phyloP scores from a whole-genome alignment of 2,888 invertebrate species.

The Malacosoma neustria region DNA sequence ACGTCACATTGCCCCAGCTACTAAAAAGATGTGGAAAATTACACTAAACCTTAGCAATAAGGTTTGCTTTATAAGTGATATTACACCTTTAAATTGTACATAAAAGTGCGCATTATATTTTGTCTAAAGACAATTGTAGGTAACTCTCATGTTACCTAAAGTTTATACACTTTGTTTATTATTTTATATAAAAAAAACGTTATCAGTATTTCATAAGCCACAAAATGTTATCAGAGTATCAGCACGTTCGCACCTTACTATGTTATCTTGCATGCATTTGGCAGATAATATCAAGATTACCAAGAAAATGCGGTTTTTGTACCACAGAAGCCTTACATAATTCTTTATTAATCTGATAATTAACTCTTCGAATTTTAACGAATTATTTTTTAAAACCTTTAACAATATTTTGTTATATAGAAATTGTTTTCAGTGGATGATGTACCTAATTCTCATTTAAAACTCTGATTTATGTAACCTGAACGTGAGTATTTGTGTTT shows the following conservation, averaged over 20 bases:
- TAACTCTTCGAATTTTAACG: too few species aligned
- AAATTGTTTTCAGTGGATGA: too few species aligned
- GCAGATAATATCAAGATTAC: slow-evolving; percentile 3
- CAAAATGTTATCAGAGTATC: slow-evolving; percentile 19
- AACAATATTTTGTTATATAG: too few species aligned
- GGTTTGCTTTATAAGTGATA: too few species aligned
- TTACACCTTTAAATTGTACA: too few species aligned
- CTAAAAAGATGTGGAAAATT: too few species aligned
- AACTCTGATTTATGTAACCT: slow-evolving; percentile 12
- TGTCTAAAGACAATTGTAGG: too few species aligned
- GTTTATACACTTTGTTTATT: not conserved
- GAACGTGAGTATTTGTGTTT: slow-evolving; percentile 14
- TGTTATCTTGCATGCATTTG: slow-evolving; percentile 11
- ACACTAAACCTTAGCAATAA: too few species aligned
- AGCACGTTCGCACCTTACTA: slow-evolving; percentile 14
- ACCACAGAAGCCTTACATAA: not conserved
- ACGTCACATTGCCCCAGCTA: too few species aligned
- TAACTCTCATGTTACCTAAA: too few species aligned
- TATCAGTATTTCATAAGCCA: slow-evolving; percentile 4
- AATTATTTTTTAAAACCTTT: too few species aligned
- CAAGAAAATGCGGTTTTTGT: slow-evolving; percentile 3
- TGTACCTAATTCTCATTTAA: slow-evolving; percentile 17
- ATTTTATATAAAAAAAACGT: not conserved
- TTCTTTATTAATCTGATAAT: slow-evolving; percentile 4
- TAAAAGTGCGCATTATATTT: too few species aligned